Evolutionary conservation across 2,113 vertebrate genomes (phyloP), one percentile per base, ranked within the genome.

Genomic region (Pimephales promelas): DNA sequence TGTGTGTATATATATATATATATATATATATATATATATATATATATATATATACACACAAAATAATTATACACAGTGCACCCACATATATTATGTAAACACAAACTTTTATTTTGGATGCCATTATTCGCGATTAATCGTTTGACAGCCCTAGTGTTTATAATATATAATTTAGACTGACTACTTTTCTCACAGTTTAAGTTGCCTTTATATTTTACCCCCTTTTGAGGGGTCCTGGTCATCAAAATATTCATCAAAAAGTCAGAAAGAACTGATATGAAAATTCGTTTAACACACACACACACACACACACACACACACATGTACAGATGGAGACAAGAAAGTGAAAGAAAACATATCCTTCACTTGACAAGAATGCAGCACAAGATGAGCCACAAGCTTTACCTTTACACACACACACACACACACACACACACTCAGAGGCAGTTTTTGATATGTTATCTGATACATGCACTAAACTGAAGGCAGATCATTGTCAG

Each of bases 401-500:
- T n/a, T 68, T 40, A 70, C 66, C 66, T 70, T 18, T 52, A 56
- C 68, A 4, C 70, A 2, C 62, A 26, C 24, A 47, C 52, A 28
- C 22, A 52, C 40, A 70, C 61, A 16, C 71, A 43, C 70, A 22
- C 52, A 43, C 74, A 26, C 49, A 28, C 54, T 22, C 13, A 0
- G 18, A 64, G 56, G 20, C 61, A 79, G 47, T 54, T 80, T 84
- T 70, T 84, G 82, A 84, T 79, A 62, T 64, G 80, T 61, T 86
- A 83, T 86, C 85, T 83, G 82, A 84, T 83, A 66, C 86, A 61
- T 59, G 86, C 81, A 78, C 83, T 26, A 70, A 80, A 76, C 80
- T 85, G 80, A 87, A 73, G 70, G 83, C 73, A 90, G 88, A 93
- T 88, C 89, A 90, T 82, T 90, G 89, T 90, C 89, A 93, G 91